Evolutionary conservation across 1,140 invertebrate species (phyloP).

Genomic region (Panagrolaimus sp.): DNA sequence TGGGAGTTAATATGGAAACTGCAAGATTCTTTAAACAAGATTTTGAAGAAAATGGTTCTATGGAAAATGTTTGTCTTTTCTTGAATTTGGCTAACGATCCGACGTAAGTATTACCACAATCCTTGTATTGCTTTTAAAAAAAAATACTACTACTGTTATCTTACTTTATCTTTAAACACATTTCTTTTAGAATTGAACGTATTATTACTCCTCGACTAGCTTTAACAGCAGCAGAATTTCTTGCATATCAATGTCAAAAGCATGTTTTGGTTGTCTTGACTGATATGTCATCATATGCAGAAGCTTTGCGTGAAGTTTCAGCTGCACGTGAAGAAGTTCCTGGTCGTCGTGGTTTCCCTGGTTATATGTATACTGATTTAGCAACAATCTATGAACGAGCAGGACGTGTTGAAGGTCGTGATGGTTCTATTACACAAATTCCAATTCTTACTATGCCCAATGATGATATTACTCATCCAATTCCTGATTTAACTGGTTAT

Average conservation of each 20-base stretch:
- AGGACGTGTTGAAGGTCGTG: slow-evolving; percentile 84
- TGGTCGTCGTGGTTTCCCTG: slow-evolving; percentile 82
- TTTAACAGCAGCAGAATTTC: slow-evolving; percentile 85
- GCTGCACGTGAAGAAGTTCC: slow-evolving; percentile 89
- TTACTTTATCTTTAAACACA: background rate
- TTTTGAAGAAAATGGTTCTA: slow-evolving; percentile 82
- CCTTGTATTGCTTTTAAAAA: too few species aligned
- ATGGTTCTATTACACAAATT: slow-evolving; percentile 93
- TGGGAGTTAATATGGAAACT: slow-evolving; percentile 97
- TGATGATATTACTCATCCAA: slow-evolving; percentile 95
- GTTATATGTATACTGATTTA: slow-evolving; percentile 99
- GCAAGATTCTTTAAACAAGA: slow-evolving; percentile 92
- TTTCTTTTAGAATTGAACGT: slow-evolving; percentile 72
- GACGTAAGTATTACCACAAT: too few species aligned
- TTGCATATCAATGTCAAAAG: slow-evolving; percentile 95
- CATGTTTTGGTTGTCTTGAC: slow-evolving; percentile 82
- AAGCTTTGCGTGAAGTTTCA: slow-evolving; percentile 84
- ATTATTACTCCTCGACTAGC: slow-evolving; percentile 93
- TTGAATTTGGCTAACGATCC: slow-evolving; percentile 94
- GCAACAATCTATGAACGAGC: slow-evolving; percentile 92
- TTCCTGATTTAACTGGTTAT: slow-evolving; percentile 94
- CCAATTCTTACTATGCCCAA: slow-evolving; percentile 96
- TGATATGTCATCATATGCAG: slow-evolving; percentile 95
- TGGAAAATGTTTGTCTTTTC: slow-evolving; percentile 95
- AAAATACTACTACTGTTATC: too few species aligned